Base-by-base conservation (phyloP, 2,888 invertebrate species). In the Acrobasis consociella region DNA sequence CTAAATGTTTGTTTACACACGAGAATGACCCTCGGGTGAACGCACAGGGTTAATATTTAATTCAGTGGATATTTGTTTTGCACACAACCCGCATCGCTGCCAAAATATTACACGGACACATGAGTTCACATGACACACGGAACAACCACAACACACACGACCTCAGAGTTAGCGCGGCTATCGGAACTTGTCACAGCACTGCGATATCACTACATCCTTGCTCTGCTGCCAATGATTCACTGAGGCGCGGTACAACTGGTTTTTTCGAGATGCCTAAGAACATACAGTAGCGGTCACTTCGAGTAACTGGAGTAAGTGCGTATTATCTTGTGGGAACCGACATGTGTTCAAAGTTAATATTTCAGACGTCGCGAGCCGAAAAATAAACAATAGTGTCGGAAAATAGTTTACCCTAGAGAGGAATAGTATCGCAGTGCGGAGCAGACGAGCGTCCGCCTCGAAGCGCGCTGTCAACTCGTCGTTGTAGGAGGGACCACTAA, bases 401-500 rank as follows among this genome's bases (percentile, higher is more conserved):
- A 39, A 50, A 15, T 60, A 70, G 68, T 77, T 75, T 74, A 72
- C 74, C n/a, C 69, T 75, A 74, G 68, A 72, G 69, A 65, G 1
- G 71, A 68, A 71, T 31, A 31, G 66, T 67, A 69, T 65, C 59
- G 63, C 62, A 58, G 66, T 42, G 63, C 62, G 70, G 64, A 64
- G 62, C 64, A 65, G 66, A 63, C 73, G 76, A 69, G 75, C 83
- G 86, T 68, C 72, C 78, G 80, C 73, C 73, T 71, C 78, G 81
- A 75, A 71, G 74, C 77, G 75, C 77, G 73, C 81, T 80, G 80
- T 76, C 83, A 78, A 85, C 84, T 82, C 77, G 73, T 75, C 74
- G 78, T 87, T 87, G 85, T 73, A 78, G 74, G 80, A 83, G 87
- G 86, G 86, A 78, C 83, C 80, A 76, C 82, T 91, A 89, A 91